Evolutionary conservation across 2,113 vertebrate genomes (phyloP).

Genomic region (Pampusana beccarii): DNA sequence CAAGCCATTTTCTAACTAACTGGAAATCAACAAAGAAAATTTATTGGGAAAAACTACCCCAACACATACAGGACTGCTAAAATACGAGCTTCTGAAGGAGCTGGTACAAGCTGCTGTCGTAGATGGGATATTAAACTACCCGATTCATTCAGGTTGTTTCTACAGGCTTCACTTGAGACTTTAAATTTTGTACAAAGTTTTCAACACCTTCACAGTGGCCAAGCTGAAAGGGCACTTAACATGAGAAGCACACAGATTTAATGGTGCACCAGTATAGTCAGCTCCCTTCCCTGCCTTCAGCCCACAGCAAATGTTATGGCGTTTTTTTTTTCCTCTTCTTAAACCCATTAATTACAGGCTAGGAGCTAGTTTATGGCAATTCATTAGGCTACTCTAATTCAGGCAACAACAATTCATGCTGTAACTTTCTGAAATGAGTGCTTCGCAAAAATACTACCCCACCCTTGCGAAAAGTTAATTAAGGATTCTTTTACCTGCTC

Average conservation of each 20-base stretch:
- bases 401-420: neutral
- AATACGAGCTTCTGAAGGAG: neutral
- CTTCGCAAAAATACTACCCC: neutral
- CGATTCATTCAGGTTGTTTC: neutral
- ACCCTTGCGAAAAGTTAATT: conserved; percentile 47
- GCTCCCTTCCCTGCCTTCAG: neutral
- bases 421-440: neutral
- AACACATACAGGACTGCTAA: neutral
- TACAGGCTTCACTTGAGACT: neutral
- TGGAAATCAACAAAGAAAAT: neutral
- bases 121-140: neutral
- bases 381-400: neutral
- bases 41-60: neutral
- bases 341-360: neutral
- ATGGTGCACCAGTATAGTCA: neutral
- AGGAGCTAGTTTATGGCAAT: conserved; percentile 6
- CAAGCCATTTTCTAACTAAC: neutral
- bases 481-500: conserved; percentile 18
- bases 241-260: neutral
- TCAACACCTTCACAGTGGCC: neutral
- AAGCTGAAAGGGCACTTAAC: neutral
- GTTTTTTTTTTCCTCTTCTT: neutral
- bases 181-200: neutral
- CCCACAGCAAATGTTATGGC: neutral
- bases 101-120: neutral